Evolutionary conservation across 2,113 vertebrate genomes (phyloP), one percentile per base, ranked within the genome.

Genomic region (Collichthys lucidus): DNA sequence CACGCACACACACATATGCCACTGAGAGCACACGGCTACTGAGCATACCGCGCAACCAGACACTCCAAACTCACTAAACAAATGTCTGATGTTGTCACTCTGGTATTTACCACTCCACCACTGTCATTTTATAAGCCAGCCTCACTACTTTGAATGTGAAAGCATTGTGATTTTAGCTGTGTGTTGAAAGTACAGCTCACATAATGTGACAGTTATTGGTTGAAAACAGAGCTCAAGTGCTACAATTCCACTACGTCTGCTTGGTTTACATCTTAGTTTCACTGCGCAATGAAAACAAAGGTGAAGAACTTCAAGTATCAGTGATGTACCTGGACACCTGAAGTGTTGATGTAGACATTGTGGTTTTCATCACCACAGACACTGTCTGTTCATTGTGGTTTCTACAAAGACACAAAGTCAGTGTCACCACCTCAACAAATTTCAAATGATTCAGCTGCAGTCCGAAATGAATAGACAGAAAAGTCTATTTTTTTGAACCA

Each of bases 91-190:
- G 90, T 88, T 91, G 90, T 82, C 91, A 81, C 65, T 91, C 77
- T 93, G 93, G 91, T 91, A 93, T 93, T 92, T 90, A 91, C 91
- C 91, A 90, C 84, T 74, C 65, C 83, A 87, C 90, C 89, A 83
- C 87, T 91, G 85, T 93, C 89, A 86, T 84, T 88, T 85, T 86
- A 87, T 79, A 78, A 89, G 91, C 88, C 82, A 82, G 85, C 44
- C 52, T 67, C 67, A 63, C 79, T 77, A 52, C 71, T 89, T 77
- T 86, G 70, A 90, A 84, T 67, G 86, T 87, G 75, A 61, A 71
- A 84, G 84, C 81, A 76, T 86, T 88, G 89, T 83, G 86, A 92
- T 89, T 92, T 85, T 85, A 88, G 89, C 83, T 80, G 86, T 5
- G n/a, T 56, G 74, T 62, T 88, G 73, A 86, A 89, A 86, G 78